phyloP scores from a whole-genome alignment of 2,113 vertebrate genomes.

The Colaptes auratus region DNA sequence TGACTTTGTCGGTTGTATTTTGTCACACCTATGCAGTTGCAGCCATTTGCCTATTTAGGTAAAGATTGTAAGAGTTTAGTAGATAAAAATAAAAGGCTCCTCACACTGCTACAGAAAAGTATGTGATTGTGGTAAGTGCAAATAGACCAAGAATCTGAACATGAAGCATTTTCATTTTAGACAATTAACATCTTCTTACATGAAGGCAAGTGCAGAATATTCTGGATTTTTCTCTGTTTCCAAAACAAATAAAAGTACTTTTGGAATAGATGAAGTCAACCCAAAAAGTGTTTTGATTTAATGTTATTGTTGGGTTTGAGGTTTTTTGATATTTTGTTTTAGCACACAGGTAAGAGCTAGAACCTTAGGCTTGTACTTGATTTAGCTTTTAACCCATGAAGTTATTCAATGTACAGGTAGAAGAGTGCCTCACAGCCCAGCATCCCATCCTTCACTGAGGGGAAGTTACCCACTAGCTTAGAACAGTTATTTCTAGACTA shows the following conservation, averaged over 20 bases:
- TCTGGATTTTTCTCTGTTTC: neutral
- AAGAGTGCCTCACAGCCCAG: neutral
- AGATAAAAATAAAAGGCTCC: neutral
- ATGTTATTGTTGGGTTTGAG: fast-evolving
- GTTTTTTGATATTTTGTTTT: neutral
- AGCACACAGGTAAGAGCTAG: neutral
- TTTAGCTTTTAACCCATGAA: neutral
- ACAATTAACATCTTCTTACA: neutral
- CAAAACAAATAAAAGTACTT: neutral
- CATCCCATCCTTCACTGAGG: neutral
- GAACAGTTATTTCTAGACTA: neutral
- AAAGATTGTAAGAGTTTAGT: neutral
- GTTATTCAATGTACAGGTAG: neutral
- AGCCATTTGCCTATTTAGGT: neutral
- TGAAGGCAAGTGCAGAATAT: neutral
- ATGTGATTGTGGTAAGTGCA: neutral
- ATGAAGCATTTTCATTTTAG: neutral
- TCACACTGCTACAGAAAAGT: neutral
- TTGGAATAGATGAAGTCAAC: neutral
- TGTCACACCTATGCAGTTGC: neutral
- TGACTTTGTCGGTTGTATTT: neutral
- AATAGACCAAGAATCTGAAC: neutral
- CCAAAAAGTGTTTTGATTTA: neutral
- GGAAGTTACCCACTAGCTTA: neutral
- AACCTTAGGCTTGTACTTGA: neutral